Conservation (phyloP, 2,888 invertebrate species). For the Morinoia aosen region DNA sequence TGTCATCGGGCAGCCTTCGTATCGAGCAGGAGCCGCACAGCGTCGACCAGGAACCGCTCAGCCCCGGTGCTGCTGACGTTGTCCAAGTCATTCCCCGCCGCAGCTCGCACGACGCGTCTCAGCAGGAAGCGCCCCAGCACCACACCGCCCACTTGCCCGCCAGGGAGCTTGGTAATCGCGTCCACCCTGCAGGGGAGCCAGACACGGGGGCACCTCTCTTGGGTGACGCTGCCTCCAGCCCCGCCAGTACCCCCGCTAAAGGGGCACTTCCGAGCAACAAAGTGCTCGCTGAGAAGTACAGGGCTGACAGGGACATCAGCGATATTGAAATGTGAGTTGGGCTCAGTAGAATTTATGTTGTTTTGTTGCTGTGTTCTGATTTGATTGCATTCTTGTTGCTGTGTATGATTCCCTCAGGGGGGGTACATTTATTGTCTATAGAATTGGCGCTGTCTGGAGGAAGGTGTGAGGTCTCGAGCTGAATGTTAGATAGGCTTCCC, state of each 20-base stretch:
- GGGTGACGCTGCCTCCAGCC: not conserved
- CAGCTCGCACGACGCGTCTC: no score
- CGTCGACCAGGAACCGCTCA: not conserved
- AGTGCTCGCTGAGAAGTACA: conserved; percentile 35
- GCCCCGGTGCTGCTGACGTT: not conserved
- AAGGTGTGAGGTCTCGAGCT: not conserved
- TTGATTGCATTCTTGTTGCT: not conserved
- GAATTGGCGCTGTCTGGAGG: not conserved
- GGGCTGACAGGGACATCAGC: not conserved
- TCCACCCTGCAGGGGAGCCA: not conserved
- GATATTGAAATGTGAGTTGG: conserved; percentile 15
- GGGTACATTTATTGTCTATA: not conserved
- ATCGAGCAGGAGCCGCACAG: conserved; percentile 9
- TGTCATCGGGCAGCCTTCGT: conserved; percentile 42
- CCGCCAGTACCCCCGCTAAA: not conserved
- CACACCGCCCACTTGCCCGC: no score
- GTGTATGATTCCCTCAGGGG: not conserved
- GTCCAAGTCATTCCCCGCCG: not conserved
- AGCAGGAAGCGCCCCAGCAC: not conserved
- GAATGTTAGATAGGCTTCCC: not conserved
- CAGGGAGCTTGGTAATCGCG: not conserved
- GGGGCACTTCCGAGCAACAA: not conserved
- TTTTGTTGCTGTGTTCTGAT: not conserved
- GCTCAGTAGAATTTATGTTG: not conserved
- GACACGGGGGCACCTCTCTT: not conserved